phyloP scores from a whole-genome alignment of 2,113 vertebrate genomes.

The Cheirogaleus medius region DNA sequence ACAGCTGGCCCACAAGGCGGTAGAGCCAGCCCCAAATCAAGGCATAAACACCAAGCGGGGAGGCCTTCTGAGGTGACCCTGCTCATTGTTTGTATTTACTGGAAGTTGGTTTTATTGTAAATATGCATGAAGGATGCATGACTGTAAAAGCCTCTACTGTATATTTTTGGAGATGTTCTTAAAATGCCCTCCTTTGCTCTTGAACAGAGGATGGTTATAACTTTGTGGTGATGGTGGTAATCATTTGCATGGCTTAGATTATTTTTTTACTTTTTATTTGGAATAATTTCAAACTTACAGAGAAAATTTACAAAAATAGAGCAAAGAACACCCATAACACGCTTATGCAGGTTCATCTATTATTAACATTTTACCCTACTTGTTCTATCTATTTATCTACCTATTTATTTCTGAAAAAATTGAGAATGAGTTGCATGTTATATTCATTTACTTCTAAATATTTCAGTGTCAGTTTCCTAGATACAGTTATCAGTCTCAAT shows the following conservation, averaged over 20 bases:
- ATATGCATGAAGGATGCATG: constrained; percentile 36
- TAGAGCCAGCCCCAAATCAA: background rate
- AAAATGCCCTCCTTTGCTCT: constrained; percentile 51
- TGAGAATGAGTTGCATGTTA: background rate
- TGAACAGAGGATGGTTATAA: constrained; percentile 17
- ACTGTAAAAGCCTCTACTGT: background rate
- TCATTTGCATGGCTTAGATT: constrained; percentile 40
- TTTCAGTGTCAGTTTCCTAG: background rate
- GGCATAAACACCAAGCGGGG: background rate
- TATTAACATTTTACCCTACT: constrained; percentile 18
- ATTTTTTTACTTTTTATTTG: constrained; percentile 34
- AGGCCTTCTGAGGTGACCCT: constrained; percentile 63
- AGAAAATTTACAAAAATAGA: constrained; percentile 28
- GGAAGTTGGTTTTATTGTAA: constrained; percentile 66
- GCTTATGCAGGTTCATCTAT: background rate
- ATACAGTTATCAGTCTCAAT: background rate
- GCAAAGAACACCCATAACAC: background rate
- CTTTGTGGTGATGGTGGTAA: constrained; percentile 41
- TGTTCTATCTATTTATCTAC: background rate
- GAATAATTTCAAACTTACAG: constrained; percentile 42
- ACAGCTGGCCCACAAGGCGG: background rate
- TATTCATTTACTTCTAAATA: background rate
- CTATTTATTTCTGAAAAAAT: background rate
- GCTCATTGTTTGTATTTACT: constrained; percentile 12
- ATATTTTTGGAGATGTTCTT: constrained; percentile 66